A percentile compares a stretch with the other conserved stretches of the same genome.
phyloP scores from a whole-genome alignment of 2,888 invertebrate species.

The Cantharis rustica region DNA sequence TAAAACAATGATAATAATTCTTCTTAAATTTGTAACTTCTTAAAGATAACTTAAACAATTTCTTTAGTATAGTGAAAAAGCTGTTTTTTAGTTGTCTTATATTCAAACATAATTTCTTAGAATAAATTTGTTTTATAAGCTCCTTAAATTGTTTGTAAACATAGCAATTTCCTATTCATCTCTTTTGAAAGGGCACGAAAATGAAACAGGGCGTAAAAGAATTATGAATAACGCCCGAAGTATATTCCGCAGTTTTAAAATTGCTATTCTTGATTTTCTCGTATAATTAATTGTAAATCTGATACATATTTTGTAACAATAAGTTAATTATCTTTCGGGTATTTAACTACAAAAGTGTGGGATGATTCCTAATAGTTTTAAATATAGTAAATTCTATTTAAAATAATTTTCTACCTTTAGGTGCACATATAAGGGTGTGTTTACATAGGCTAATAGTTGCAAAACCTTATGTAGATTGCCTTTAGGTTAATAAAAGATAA shows the following conservation, averaged over 20 bases:
- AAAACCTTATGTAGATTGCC: neutral
- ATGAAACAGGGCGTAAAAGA: constrained; percentile 28
- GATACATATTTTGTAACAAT: neutral
- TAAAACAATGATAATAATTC: neutral
- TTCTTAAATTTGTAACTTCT: neutral
- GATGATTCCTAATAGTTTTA: too few species aligned
- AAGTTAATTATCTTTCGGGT: neutral
- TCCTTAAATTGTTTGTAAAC: constrained; percentile 28
- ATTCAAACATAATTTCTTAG: constrained; percentile 11
- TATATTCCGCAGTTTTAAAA: constrained; percentile 18
- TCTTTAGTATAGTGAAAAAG: neutral
- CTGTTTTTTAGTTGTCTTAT: neutral
- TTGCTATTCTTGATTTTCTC: neutral
- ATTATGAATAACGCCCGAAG: constrained; percentile 25
- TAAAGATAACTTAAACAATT: neutral
- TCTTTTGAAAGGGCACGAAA: constrained; percentile 21
- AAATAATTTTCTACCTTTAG: too few species aligned
- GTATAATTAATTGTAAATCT: neutral
- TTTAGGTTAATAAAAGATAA: neutral
- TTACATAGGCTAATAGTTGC: too few species aligned
- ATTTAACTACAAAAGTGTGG: neutral
- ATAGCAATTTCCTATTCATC: constrained; percentile 29
- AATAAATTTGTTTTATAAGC: constrained; percentile 24
- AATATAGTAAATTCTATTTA: too few species aligned
- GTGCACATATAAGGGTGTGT: too few species aligned